Evolutionary conservation across 2,888 invertebrate genomes (phyloP), one percentile per base, ranked within the genome.

Genomic region (Lepidochrysops patricia): DNA sequence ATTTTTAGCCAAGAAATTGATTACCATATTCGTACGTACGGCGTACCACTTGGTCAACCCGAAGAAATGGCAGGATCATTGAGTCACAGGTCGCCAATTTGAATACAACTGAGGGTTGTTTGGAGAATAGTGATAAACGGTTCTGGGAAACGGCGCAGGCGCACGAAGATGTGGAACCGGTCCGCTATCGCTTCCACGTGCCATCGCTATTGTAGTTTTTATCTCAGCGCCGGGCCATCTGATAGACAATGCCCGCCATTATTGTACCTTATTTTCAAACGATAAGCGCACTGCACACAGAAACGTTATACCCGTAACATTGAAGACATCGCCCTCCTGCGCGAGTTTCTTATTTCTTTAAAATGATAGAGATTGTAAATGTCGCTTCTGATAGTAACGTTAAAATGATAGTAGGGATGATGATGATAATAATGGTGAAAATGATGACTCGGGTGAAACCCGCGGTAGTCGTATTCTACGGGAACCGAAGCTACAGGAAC

Each of bases 171-270:
- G 63, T 62, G 60, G 64, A 66, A 69, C 67, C 70, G 68, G 70
- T 67, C 65, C 63, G 62, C 66, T 66, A 67, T 67, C 65, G 63
- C 63, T 62, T 66, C 63, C 63, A 67, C 64, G 62, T 63, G 66
- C 62, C 62, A 23, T 23, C 43, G 35, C 32, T 57, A 57, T 50
- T 52, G 58, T 52, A 26, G 26, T 59, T 50, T 58, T 50, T 58
- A 58, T 50, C 25, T 50, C 13, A 26, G 13, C 34, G 25, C 13
- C 25, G 50, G 32, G 26, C 25, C 49, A 50, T 58, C 32, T 25
- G 49, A 50, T 58, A 58, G 34, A 34, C 49, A 49, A 57, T 57
- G 27, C 49, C 5, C 23, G 32, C 58, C 34, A 49, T 58, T 48
- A 58, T 54, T 5, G 29, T 9, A 27, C 52, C 52, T 4, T 29